Percentiles rank a stretch among this genome's conserved stretches.
phyloP scores from a whole-genome alignment of 2,797 vertebrate species.

The Vireo griseus region DNA sequence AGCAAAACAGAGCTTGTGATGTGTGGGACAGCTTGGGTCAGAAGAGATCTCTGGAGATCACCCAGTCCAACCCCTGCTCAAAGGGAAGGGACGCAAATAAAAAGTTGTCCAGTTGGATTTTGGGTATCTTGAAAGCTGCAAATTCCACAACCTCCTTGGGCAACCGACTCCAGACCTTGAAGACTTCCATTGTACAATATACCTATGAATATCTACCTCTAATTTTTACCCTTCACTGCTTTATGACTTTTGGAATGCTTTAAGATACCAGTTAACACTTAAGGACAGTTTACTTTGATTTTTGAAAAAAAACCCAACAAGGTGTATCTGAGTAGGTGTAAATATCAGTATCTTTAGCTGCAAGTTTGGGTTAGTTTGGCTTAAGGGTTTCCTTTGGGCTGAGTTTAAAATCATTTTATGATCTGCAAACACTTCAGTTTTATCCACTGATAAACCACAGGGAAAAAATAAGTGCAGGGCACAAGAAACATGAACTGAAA shows the following conservation, averaged over 20 bases:
- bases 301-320: fast-evolving
- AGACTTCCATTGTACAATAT: fast-evolving
- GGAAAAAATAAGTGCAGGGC: background rate
- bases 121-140: background rate
- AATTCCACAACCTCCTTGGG: background rate
- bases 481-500: background rate
- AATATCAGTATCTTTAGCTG: background rate
- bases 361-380: background rate
- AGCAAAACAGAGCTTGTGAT: fast-evolving
- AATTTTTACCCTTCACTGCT: background rate
- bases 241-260: background rate
- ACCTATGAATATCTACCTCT: background rate
- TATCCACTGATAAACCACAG: background rate
- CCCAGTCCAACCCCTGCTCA: background rate
- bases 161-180: fast-evolving
- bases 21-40: fast-evolving
- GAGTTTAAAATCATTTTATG: background rate
- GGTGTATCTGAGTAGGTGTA: background rate
- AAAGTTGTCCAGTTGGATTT: fast-evolving
- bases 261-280: background rate
- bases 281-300: background rate
- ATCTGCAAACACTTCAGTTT: background rate
- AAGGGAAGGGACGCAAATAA: background rate
- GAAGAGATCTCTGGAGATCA: background rate
- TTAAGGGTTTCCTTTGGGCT: background rate